Percentiles rank a stretch among this genome's conserved stretches.
Conservation (phyloP, 2,113 vertebrate genomes). For the Sylvietta virens region DNA sequence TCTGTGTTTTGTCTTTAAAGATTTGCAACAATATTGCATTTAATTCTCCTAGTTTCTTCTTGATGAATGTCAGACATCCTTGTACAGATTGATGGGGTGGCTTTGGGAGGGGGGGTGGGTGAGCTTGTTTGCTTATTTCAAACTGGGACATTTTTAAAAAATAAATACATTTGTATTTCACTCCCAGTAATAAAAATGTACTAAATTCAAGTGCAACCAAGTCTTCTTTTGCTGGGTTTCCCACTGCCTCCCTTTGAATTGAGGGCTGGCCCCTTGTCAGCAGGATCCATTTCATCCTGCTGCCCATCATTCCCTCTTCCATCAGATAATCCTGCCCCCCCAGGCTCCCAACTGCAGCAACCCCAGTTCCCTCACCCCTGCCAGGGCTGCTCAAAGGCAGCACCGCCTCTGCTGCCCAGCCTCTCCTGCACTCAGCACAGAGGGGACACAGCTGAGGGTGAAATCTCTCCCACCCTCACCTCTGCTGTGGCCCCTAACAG, state of each 20-base stretch:
- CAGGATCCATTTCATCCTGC: not conserved
- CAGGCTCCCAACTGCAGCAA: not conserved
- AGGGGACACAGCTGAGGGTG: not conserved
- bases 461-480: not conserved
- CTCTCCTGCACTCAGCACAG: not conserved
- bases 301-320: not conserved
- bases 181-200: not conserved
- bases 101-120: accelerated
- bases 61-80: not conserved
- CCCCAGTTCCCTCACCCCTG: not conserved
- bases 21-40: not conserved
- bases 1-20: not conserved
- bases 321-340: not conserved
- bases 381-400: not conserved
- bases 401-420: not conserved
- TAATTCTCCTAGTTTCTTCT: not conserved
- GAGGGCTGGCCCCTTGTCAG: not conserved
- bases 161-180: not conserved
- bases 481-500: not conserved
- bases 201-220: not conserved
- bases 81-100: not conserved
- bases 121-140: not conserved
- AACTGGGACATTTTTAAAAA: not conserved
- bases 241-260: not conserved
- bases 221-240: not conserved